phyloP scores from a whole-genome alignment of 2,113 vertebrate species.

The Rutilus rutilus region DNA sequence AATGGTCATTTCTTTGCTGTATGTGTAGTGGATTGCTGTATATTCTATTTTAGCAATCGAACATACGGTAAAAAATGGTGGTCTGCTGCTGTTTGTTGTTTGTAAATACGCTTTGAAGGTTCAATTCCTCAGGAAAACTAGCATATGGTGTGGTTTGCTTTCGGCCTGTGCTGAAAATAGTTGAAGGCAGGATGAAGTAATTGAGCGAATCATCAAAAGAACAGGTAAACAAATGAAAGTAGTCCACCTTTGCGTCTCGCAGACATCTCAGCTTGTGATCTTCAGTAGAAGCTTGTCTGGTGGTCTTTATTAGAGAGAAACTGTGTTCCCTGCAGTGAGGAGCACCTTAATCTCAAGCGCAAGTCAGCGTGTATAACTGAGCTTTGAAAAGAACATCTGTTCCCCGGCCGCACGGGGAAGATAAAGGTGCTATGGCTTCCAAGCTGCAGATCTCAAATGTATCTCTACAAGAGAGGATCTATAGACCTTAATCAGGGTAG shows the following conservation, averaged over 20 bases:
- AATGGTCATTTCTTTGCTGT: no score
- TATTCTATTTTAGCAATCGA: neutral
- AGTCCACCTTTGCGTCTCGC: neutral
- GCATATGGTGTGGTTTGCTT: neutral
- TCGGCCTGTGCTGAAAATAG: neutral
- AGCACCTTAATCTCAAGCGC: constrained; percentile 38
- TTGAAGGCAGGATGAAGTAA: neutral
- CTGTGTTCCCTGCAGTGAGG: constrained; percentile 11
- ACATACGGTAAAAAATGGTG: neutral
- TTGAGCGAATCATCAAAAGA: constrained; percentile 18
- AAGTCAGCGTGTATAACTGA: constrained; percentile 11
- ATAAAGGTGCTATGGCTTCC: constrained; percentile 17
- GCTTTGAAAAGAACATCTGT: constrained; percentile 32
- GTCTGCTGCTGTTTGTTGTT: neutral
- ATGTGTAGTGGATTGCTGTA: no score
- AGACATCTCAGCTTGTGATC: neutral
- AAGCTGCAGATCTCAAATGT: neutral
- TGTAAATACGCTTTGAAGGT: neutral
- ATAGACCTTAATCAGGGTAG: no score
- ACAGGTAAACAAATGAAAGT: constrained; percentile 9
- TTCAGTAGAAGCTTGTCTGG: constrained; percentile 17
- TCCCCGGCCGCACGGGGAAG: neutral
- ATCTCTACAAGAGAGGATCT: neutral
- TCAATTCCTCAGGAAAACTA: neutral
- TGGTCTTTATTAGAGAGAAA: constrained; percentile 16